Evolutionary conservation across 2,113 vertebrate genomes (phyloP).

Genomic region (Rhabdornis inornatus): DNA sequence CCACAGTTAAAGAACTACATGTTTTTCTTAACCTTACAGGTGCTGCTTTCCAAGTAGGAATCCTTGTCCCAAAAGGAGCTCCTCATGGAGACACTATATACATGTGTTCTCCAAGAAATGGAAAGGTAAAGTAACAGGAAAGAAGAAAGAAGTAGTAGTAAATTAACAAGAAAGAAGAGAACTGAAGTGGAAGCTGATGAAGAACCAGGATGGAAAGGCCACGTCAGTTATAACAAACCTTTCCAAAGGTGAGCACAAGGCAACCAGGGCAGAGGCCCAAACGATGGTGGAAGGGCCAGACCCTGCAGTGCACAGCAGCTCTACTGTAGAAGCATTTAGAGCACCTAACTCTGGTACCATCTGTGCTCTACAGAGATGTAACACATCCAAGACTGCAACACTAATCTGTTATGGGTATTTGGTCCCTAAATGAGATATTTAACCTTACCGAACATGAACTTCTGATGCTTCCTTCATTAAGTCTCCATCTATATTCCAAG

Average conservation of each 20-base stretch:
- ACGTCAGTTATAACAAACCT: not conserved
- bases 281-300: not conserved
- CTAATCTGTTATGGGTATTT: not conserved
- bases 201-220: not conserved
- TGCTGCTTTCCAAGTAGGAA: not conserved
- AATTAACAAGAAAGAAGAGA: not conserved
- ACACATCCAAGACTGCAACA: not conserved
- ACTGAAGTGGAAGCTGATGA: not conserved
- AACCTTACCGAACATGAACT: conserved; percentile 76
- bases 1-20: not conserved
- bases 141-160: not conserved
- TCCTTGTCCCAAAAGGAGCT: not conserved
- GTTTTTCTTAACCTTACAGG: not conserved
- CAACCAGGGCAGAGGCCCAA: not conserved
- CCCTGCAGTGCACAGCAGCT: not conserved
- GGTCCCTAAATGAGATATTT: not conserved
- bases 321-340: not conserved
- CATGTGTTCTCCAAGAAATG: not conserved
- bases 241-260: not conserved
- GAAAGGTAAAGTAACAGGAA: not conserved
- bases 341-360: not conserved
- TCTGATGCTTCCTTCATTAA: conserved; percentile 77
- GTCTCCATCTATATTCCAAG: conserved; percentile 87
- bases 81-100: not conserved
- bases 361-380: not conserved